A percentile compares a stretch with the other conserved stretches of the same genome.
Conservation (phyloP, 2,888 invertebrate species). For the Synanthedon andrenaeformis region DNA sequence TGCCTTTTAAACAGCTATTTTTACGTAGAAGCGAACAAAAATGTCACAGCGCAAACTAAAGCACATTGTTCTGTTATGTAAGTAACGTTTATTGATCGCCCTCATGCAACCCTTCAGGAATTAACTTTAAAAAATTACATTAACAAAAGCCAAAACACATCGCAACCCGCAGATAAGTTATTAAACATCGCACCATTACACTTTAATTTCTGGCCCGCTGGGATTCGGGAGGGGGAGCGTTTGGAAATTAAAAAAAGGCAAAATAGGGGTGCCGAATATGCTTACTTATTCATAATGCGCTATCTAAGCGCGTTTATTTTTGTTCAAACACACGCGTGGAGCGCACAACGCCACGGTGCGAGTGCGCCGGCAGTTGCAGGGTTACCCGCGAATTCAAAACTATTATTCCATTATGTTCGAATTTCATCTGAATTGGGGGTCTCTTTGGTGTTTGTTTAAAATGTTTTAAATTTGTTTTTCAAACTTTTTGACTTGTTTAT, state of each 20-base stretch:
- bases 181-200: constrained; percentile 67
- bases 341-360: constrained; percentile 1
- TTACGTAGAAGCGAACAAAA: too few species aligned
- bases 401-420: constrained; percentile 23
- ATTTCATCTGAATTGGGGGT: constrained; percentile 5
- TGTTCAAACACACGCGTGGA: constrained; percentile 29
- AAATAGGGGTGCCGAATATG: constrained; percentile 40
- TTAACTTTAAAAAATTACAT: constrained; percentile 57
- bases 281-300: constrained; percentile 55
- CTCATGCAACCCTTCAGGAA: constrained; percentile 25
- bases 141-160: constrained; percentile 57
- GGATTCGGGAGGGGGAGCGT: constrained; percentile 42
- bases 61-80: not conserved
- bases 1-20: too few species aligned
- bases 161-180: constrained; percentile 62
- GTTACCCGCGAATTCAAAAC: constrained; percentile 11
- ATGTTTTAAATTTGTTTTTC: constrained; percentile 33
- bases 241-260: constrained; percentile 45
- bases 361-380: constrained; percentile 9
- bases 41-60: not conserved
- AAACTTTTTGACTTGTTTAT: constrained; percentile 54
- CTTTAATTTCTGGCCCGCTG: constrained; percentile 62
- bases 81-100: not conserved
- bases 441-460: constrained; percentile 6
- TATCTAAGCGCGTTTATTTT: constrained; percentile 38